Evolutionary conservation across 2,113 vertebrate genomes (phyloP).

Genomic region (Chrysochloris asiatica): DNA sequence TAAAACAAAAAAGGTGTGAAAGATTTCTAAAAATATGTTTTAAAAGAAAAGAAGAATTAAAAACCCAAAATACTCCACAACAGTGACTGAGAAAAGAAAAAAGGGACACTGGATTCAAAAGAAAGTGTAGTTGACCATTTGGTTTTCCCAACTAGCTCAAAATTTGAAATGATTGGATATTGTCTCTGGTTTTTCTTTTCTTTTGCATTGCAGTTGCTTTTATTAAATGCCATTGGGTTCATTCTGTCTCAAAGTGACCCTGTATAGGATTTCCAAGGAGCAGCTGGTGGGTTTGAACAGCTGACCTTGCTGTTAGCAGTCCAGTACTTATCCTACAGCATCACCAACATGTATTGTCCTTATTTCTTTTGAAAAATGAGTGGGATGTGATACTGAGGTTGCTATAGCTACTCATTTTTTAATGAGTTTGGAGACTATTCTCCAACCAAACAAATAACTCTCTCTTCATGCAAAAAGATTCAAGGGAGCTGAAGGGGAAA

Average conservation of each 20-base stretch:
- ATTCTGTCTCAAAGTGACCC: no score
- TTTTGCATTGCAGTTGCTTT: no score
- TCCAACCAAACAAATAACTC: conserved; percentile 76
- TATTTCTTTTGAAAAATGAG: conserved; percentile 80
- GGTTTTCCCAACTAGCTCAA: neutral
- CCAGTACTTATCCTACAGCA: no score
- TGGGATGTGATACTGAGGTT: conserved; percentile 81
- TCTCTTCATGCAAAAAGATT: neutral
- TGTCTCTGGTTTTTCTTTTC: neutral
- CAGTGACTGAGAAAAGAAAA: neutral
- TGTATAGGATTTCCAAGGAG: no score
- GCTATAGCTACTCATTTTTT: conserved; percentile 83
- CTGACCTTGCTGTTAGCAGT: no score
- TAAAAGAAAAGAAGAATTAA: neutral
- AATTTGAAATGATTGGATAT: conserved; percentile 61
- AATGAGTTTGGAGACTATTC: conserved; percentile 80
- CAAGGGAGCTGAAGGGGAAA: neutral
- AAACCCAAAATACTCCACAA: neutral
- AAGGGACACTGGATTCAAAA: neutral
- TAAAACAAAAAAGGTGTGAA: neutral
- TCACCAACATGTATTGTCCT: conserved; percentile 75
- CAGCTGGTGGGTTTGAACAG: no score
- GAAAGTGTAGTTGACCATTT: neutral
- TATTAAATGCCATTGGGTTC: no score
- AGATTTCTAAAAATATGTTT: neutral